These are phyloP conservation scores for Tylochromis polylepis DNA, from an alignment of 2,113 vertebrate species.

Conservation along the genomic window DNA sequence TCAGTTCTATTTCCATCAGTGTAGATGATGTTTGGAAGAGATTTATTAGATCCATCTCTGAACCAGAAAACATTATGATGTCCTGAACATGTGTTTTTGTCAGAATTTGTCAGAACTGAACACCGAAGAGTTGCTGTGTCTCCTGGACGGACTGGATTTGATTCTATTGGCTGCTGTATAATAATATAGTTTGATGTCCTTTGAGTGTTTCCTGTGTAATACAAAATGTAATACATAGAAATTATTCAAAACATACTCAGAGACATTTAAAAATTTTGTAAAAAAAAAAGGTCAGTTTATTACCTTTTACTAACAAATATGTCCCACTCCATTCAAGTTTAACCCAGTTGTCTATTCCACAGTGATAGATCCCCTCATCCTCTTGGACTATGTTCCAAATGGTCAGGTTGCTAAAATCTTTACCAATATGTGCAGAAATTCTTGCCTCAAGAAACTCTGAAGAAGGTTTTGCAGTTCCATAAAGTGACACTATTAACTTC, in stretches of 20 bases:
- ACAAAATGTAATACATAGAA: too few relatives aligned
- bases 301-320: not conserved
- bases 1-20: not conserved
- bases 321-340: not conserved
- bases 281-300: not conserved
- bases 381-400: not conserved
- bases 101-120: not conserved
- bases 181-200: not conserved
- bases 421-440: not conserved
- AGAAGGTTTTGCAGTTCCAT: not conserved
- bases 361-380: conserved; percentile 10
- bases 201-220: not conserved
- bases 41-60: not conserved
- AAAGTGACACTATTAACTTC: not conserved
- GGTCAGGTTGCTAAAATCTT: not conserved
- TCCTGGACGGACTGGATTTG: not conserved
- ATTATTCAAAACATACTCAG: too few relatives aligned
- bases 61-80: conserved; percentile 27
- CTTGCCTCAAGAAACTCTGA: not conserved
- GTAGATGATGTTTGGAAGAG: not conserved
- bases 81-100: not conserved
- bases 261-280: not conserved
- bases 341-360: not conserved
- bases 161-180: not conserved
- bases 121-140: conserved; percentile 20